These are phyloP conservation scores for Nothoprocta pentlandii DNA, from an alignment of 2,113 vertebrate species.

Conservation along the genomic window DNA sequence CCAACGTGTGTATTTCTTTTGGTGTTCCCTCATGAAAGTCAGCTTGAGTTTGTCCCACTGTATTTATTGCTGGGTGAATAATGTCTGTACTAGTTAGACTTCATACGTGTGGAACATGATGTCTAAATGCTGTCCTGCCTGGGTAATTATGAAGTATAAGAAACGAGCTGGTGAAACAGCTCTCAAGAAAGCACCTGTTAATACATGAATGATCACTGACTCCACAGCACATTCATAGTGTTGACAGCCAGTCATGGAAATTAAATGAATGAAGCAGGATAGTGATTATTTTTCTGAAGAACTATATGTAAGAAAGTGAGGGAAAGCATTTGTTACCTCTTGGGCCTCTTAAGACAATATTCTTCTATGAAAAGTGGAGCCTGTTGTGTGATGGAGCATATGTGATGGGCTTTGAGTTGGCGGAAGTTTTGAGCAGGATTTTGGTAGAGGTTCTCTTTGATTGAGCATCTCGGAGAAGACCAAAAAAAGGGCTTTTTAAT, in stretches of 20 bases:
- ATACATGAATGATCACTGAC: conserved; percentile 22
- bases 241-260: conserved; percentile 44
- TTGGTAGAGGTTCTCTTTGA: background rate
- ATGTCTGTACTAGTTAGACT: background rate
- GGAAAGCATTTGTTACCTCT: background rate
- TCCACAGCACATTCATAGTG: conserved; percentile 21
- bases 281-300: conserved; percentile 24
- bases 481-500: background rate
- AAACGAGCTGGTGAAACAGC: conserved; percentile 15
- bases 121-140: conserved; percentile 44
- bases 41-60: conserved; percentile 6
- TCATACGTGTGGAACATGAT: background rate
- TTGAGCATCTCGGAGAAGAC: background rate
- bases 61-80: conserved; percentile 35
- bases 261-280: background rate
- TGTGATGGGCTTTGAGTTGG: background rate
- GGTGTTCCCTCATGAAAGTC: background rate
- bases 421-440: background rate
- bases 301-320: background rate
- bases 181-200: conserved; percentile 17
- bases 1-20: background rate
- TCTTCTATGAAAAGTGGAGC: background rate
- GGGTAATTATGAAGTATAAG: conserved; percentile 15
- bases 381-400: fast-evolving
- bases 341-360: background rate